Evolutionary conservation across 2,888 invertebrate species (phyloP).

Genomic region (Dynastes tityus): DNA sequence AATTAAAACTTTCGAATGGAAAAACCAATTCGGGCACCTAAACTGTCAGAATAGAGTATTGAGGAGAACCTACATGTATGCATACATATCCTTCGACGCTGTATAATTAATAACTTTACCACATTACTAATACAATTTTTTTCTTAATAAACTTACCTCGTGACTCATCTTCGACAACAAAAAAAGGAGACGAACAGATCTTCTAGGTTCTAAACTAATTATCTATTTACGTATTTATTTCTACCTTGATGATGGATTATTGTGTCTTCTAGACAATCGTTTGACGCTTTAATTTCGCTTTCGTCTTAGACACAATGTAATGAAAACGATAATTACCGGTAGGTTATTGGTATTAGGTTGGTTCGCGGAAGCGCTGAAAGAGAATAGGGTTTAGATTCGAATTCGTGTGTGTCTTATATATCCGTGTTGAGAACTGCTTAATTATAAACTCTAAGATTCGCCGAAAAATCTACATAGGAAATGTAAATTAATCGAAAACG

Average conservation of each 20-base stretch:
- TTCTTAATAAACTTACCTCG: constrained; percentile 22
- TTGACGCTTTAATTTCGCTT: constrained; percentile 14
- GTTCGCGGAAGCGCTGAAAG: neutral
- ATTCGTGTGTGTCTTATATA: no score
- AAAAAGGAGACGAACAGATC: constrained; percentile 6
- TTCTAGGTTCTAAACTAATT: constrained; percentile 22
- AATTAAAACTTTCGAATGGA: constrained; percentile 40
- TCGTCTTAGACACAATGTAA: constrained; percentile 7
- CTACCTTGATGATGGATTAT: constrained; percentile 25
- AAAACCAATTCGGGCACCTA: constrained; percentile 36
- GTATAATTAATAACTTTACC: constrained; percentile 33
- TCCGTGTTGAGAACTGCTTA: no score
- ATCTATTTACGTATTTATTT: constrained; percentile 6
- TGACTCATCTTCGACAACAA: constrained; percentile 9
- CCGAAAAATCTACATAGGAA: no score
- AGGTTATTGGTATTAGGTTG: neutral
- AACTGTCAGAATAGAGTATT: constrained; percentile 37
- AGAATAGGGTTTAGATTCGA: neutral
- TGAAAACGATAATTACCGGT: constrained; percentile 1
- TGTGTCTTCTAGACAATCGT: constrained; percentile 12
- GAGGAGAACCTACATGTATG: neutral
- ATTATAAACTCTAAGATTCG: no score
- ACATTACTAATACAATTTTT: neutral
- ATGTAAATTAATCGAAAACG: no score
- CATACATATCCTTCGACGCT: neutral